Evolutionary conservation across 2,888 invertebrate genomes (phyloP), one percentile per base, ranked within the genome.

Genomic region (Synanthedon myopaeformis): DNA sequence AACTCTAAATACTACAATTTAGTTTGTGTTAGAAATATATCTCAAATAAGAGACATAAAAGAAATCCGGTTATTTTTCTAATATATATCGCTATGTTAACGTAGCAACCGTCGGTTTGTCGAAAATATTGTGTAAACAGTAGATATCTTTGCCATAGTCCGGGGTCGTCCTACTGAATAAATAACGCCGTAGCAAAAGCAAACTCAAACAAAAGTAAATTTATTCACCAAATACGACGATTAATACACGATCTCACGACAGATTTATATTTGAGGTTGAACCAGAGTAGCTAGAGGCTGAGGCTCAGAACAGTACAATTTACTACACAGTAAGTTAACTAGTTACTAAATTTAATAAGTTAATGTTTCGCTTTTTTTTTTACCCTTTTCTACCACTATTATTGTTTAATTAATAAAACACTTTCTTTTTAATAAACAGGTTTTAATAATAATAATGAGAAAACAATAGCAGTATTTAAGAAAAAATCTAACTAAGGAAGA

Each of bases 141-240:
- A 65, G 61, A 76, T 74, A 57, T 65, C 75, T 68, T 67, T 65
- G 69, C 73, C 70, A 72, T 76, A 76, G 72, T 74, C 79, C 62
- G 66, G 78, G 82, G 76, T 82, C 79, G 74, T 73, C 75, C 79
- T 76, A 72, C 83, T 82, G 80, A 82, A 83, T 83, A 86, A 85
- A 85, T 80, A 85, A 79, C 72, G 72, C 69, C 64, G 71, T 71
- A 75, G 78, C 75, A 71, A 79, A 80, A 76, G 79, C 77, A 80
- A 84, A 84, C 79, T 81, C 83, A 85, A 85, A 85, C 82, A 84
- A 82, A 83, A 82, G 81, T 77, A 82, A 84, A 85, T 86, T 83
- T 84, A 85, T 85, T 85, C 84, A 77, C 76, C 84, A 85, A 85
- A 85, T 81, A 83, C 79, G 72, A 72, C 83, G 82, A 85, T 84